A percentile compares a stretch with the other conserved stretches of the same genome.
Evolutionary conservation across 2,797 vertebrate species (phyloP).

Genomic region (Leuciscus waleckii): DNA sequence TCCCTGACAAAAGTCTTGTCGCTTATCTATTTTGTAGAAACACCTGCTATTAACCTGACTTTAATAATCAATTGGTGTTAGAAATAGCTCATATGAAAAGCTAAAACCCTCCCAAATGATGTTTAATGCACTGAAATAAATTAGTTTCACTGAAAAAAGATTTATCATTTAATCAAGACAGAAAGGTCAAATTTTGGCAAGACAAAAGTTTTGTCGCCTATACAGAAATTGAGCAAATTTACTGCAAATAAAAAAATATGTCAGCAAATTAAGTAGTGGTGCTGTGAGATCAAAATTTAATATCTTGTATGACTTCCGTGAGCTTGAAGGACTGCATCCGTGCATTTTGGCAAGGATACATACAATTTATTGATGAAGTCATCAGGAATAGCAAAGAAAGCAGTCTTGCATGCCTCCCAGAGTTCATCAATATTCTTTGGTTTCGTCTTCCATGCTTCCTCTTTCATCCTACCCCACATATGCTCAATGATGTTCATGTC

Average conservation of each 20-base stretch:
- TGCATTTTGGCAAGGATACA: background rate
- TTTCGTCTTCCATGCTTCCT: slow-evolving; percentile 14
- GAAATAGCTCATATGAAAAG: background rate
- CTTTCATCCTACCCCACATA: slow-evolving; percentile 16
- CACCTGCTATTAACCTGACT: background rate
- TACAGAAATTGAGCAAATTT: no score
- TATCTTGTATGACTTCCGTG: background rate
- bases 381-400: background rate
- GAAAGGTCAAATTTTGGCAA: slow-evolving; percentile 8
- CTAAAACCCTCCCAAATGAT: slow-evolving; percentile 4
- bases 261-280: no score
- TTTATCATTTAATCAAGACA: slow-evolving; percentile 6
- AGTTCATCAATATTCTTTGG: slow-evolving; percentile 11
- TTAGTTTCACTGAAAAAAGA: background rate
- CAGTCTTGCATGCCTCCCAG: background rate
- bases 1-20: background rate
- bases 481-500: background rate
- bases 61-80: background rate
- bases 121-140: background rate
- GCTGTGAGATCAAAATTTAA: no score
- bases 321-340: background rate
- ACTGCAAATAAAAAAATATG: no score
- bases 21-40: background rate
- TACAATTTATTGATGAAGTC: background rate
- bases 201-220: background rate